Evolutionary conservation across 92 coral and sea anemone species (phyloP).

Genomic region (Palythoa grandis): DNA sequence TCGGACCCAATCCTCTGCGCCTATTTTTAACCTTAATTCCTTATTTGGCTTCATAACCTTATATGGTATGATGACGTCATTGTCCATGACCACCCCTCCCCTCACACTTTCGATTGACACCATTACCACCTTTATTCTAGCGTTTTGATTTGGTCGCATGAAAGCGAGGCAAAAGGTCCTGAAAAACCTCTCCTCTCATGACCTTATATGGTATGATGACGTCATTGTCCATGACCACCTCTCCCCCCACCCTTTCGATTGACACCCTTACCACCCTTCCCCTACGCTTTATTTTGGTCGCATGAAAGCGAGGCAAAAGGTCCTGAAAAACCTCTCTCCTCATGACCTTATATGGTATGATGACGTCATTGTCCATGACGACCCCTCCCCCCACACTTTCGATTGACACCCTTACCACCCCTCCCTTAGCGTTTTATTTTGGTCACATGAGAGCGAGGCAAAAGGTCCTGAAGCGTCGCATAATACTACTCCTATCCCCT

Average conservation of each 20-base stretch:
- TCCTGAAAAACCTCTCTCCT: too few relatives aligned
- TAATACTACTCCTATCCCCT: not conserved
- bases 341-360: not conserved
- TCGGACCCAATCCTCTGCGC: too few relatives aligned
- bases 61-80: not conserved
- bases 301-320: not conserved
- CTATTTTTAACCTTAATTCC: too few relatives aligned
- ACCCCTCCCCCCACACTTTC: not conserved
- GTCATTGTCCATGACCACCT: not conserved
- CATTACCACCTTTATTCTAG: not conserved
- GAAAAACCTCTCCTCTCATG: too few relatives aligned
- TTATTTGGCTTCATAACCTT: not conserved
- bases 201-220: not conserved
- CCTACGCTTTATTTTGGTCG: not conserved
- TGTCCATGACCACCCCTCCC: slow-evolving; percentile 8
- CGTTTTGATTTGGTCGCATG: not conserved
- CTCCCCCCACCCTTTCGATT: not conserved
- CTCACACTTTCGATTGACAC: not conserved
- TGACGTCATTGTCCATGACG: not conserved
- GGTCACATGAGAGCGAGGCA: not conserved
- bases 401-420: slow-evolving; percentile 7
- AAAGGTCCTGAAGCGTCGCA: not conserved
- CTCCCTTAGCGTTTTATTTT: not conserved
- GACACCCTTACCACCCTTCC: not conserved
- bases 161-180: not conserved